Base-by-base conservation (phyloP, 2,797 vertebrate genomes). In the Nannoperca australis region DNA sequence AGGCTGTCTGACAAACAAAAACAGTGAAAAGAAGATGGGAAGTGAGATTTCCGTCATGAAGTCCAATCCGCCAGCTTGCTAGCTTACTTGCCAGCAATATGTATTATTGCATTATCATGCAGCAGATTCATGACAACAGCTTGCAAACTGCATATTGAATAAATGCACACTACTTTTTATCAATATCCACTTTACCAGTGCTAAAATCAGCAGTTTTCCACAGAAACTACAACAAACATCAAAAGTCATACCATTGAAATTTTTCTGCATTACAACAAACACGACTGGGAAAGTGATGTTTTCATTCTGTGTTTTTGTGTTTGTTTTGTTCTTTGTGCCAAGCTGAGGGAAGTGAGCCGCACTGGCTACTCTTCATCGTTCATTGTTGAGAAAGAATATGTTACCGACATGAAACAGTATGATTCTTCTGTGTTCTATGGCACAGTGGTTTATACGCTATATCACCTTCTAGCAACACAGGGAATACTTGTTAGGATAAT, bases 1-100 rank as follows among this genome's bases (percentile, higher is more conserved):
- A 12, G 18, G 24, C 40, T 60, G 5, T 38, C 22, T 58, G 36
- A 22, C 24, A 27, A 77, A 59, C 73, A 67, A 55, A 30, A 36
- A 15, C n/a, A 3, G 22, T 15, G 22, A 42, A 24, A 10, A 1
- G 56, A 45, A 72, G 42, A 49, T 42, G 49, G 13, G 15, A 71
- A 14, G 18, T 61, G 30, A 42, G 9, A 17, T 38, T 22, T 50
- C 15, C 38, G 30, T 47, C 15, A 27, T 71, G 34, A 17, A 80
- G 75, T 72, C 30, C 24, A 40, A 11, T 72, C 42, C 38, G 14
- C 17, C 17, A 54, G 12, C 51, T 42, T 60, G 0, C 53, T 24
- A 63, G 18, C 20, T 42, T 53, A 0, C 51, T 54, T n/a, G 40
- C 24, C 50, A 42, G 6, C 27, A 14, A 64, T 24, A 20, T 44